A percentile compares a stretch with the other conserved stretches of the same genome.
Conservation (phyloP, 2,888 invertebrate genomes). For the Agonopterix heracliana region DNA sequence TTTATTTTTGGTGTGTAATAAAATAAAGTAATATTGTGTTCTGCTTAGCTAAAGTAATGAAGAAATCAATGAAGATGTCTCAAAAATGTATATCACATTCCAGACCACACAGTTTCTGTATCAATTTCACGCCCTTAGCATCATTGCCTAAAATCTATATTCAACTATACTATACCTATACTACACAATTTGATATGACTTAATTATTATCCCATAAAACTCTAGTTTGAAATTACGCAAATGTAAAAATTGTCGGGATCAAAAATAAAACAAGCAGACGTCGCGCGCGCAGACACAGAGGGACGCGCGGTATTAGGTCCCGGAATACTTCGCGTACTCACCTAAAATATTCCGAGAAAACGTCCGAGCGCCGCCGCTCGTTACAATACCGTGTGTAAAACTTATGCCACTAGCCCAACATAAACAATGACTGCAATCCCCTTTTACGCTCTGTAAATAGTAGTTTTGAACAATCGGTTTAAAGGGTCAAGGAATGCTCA, state of each 20-base stretch:
- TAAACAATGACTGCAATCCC: slow-evolving; percentile 22
- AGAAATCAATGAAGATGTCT: no score
- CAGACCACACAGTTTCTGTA: no score
- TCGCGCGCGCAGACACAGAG: slow-evolving; percentile 30
- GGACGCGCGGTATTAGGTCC: slow-evolving; percentile 26
- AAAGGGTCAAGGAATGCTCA: not conserved
- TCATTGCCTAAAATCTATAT: no score
- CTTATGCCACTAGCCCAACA: slow-evolving; percentile 10
- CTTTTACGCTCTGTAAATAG: not conserved
- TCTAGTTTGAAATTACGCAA: slow-evolving; percentile 34
- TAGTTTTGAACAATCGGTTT: not conserved
- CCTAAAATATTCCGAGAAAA: slow-evolving; percentile 34
- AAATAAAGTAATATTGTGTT: no score
- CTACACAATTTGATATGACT: not conserved
- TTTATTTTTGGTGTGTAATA: no score
- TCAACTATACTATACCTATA: not conserved
- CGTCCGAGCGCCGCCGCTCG: slow-evolving; percentile 20
- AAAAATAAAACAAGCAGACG: slow-evolving; percentile 42
- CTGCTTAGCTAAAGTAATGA: no score
- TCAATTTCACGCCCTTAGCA: no score
- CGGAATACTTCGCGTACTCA: slow-evolving; percentile 33
- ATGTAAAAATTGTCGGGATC: slow-evolving; percentile 34
- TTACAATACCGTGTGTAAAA: slow-evolving; percentile 12
- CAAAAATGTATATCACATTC: no score
- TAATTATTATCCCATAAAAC: slow-evolving; percentile 32